Base-by-base conservation (phyloP, 1,140 invertebrate species). In the Sinonovacula constricta region DNA sequence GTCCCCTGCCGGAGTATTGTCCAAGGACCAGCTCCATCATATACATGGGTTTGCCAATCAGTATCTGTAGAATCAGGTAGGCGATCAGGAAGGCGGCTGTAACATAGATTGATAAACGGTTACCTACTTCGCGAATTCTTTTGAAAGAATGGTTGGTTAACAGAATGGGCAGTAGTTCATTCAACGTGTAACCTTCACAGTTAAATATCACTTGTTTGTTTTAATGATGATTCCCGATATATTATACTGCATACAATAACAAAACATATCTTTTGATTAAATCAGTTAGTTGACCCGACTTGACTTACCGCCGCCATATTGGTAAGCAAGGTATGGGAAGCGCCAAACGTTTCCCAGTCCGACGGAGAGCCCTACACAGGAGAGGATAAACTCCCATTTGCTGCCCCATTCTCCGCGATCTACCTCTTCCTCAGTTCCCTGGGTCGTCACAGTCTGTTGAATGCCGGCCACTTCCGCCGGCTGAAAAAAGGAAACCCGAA, bases 241-340 rank as follows among this genome's bases (percentile, higher is more conserved):
- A n/a, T n/a, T n/a, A n/a, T n/a, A n/a, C n/a, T n/a, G n/a, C n/a
- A n/a, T n/a, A n/a, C n/a, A n/a, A n/a, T n/a, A n/a, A n/a, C n/a
- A n/a, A n/a, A n/a, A n/a, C n/a, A n/a, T n/a, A n/a, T n/a, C n/a
- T n/a, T n/a, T n/a, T n/a, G n/a, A n/a, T n/a, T n/a, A n/a, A n/a
- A n/a, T n/a, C n/a, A n/a, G n/a, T n/a, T n/a, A n/a, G n/a, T n/a
- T 45, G 39, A 45, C 15, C 14, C 28, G 5, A 65, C 10, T 10
- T 57, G 5, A 62, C 69, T 62, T 81, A 91, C 96, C 96, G 91
- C 97, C 97, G 56, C 97, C 97, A 91, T 98, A 97, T 90, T 97
- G 95, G 91, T 97, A 96, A 88, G 96, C 97, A 68, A 97, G 91
- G 88, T 97, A 97, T 18, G 97, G 97, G 92, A 98, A 98, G 85